Conservation (phyloP, 2,888 invertebrate species). For the Hylaea fasciaria region DNA sequence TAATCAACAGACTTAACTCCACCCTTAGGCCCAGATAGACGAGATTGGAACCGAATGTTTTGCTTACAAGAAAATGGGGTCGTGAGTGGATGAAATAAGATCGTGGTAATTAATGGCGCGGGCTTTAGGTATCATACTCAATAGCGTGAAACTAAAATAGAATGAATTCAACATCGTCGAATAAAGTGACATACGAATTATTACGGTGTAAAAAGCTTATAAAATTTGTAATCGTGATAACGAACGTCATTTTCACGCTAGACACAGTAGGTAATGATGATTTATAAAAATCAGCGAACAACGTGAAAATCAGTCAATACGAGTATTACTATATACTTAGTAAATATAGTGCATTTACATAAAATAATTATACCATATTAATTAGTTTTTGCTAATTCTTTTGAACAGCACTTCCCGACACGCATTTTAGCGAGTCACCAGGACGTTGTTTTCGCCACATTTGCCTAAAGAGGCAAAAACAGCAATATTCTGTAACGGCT, state of each 20-base stretch:
- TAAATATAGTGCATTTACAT: no score
- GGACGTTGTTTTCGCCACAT: conserved; percentile 34
- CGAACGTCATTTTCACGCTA: no score
- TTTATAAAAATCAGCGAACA: no score
- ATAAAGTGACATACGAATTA: no score
- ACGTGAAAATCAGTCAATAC: no score
- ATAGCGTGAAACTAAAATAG: background rate
- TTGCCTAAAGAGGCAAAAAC: conserved; percentile 37
- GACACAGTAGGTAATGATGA: no score
- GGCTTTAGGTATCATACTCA: background rate
- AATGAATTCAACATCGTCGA: no score
- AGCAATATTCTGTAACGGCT: conserved; percentile 29
- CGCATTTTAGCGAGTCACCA: conserved; percentile 7
- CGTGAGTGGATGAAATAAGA: conserved; percentile 17
- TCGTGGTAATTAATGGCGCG: conserved; percentile 15
- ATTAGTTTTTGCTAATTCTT: conserved; percentile 10
- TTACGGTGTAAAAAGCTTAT: no score
- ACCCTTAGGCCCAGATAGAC: conserved; percentile 2
- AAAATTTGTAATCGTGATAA: no score
- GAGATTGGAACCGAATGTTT: conserved; percentile 31
- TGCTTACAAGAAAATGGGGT: conserved; percentile 16
- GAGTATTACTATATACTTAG: no score
- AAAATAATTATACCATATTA: no score
- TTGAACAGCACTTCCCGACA: background rate
- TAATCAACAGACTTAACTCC: conserved; percentile 37